Conservation (phyloP, 2,888 invertebrate species). For the Macaria notata region DNA sequence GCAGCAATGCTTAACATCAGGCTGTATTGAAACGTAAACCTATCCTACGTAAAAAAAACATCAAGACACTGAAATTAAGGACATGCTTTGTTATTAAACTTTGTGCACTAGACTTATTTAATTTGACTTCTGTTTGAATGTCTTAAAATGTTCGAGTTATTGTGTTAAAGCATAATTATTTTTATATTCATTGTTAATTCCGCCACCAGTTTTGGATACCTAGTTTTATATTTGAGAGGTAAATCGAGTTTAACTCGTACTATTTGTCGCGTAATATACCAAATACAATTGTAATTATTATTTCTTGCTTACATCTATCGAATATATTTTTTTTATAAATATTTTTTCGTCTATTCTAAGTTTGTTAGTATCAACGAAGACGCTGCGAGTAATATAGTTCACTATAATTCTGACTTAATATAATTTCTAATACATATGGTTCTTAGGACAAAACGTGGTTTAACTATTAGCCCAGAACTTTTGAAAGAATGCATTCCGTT, state of each 20-base stretch:
- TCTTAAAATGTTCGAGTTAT: slow-evolving; percentile 37
- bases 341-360: slow-evolving; percentile 48
- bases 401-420: neutral
- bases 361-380: slow-evolving; percentile 60
- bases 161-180: slow-evolving; percentile 44
- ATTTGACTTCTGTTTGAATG: too few relatives aligned
- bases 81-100: too few relatives aligned
- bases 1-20: too few relatives aligned
- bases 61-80: too few relatives aligned
- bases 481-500: too few relatives aligned
- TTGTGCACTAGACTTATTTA: too few relatives aligned
- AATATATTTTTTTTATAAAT: slow-evolving; percentile 59
- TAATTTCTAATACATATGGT: too few relatives aligned
- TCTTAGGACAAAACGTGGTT: too few relatives aligned
- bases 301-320: slow-evolving; percentile 68
- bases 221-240: slow-evolving; percentile 31
- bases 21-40: too few relatives aligned
- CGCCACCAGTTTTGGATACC: slow-evolving; percentile 52
- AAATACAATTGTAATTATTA: slow-evolving; percentile 68
- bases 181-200: slow-evolving; percentile 47
- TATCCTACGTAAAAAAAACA: too few relatives aligned
- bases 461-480: too few relatives aligned
- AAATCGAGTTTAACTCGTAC: slow-evolving; percentile 71
- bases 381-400: slow-evolving; percentile 36
- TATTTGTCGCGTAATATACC: slow-evolving; percentile 76